Conservation (phyloP, 1,140 invertebrate species). For the Sminthurides bifidus region DNA sequence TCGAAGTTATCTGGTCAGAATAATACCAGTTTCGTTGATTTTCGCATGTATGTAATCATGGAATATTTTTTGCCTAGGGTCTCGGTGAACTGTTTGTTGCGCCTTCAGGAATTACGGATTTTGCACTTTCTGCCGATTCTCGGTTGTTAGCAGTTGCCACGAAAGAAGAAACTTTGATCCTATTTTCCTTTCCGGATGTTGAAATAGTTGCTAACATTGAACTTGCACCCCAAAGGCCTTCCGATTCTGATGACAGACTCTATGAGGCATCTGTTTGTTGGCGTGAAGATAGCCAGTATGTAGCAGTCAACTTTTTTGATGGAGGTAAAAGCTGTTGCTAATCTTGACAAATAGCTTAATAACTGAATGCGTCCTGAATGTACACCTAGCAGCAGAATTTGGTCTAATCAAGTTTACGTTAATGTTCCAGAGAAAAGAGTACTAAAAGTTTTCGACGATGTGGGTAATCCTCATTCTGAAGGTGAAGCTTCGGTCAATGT, state of each 20-base stretch:
- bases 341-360: background rate
- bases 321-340: background rate
- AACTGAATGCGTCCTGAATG: background rate
- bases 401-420: no score
- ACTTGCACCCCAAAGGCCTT: background rate
- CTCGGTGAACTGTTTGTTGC: constrained; percentile 25
- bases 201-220: constrained; percentile 19
- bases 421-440: constrained; percentile 7
- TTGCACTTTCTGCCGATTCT: constrained; percentile 28
- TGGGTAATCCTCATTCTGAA: constrained; percentile 14
- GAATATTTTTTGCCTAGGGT: background rate
- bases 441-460: constrained; percentile 24
- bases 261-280: constrained; percentile 6
- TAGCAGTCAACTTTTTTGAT: constrained; percentile 23
- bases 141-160: constrained; percentile 24
- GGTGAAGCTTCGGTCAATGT: constrained; percentile 18
- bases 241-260: background rate
- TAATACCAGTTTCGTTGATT: background rate
- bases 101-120: constrained; percentile 21
- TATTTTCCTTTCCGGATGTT: constrained; percentile 22
- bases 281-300: constrained; percentile 26
- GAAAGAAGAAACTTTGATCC: constrained; percentile 8
- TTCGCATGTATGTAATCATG: background rate
- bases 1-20: background rate
- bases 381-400: no score